Percentiles rank a stretch among this genome's conserved stretches.
phyloP scores from a whole-genome alignment of 2,113 vertebrate genomes.

The human (Homo sapiens) region GRCh38 chr7:22317001-22317500 shows the following conservation, averaged over 20 bases:
- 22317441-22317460: no score
- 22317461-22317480: no score
- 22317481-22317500: no score
- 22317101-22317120: neutral
- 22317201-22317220: neutral
- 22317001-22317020: neutral
- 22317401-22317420: no score
- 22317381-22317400: no score
- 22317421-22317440: no score
- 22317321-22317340: no score
- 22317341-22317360: no score
- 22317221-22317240: neutral
- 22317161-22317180: neutral
- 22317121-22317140: neutral
- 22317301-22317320: no score
- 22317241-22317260: neutral
- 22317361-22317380: no score
- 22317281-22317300: no score
- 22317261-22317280: no score
- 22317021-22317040: neutral
- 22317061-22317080: neutral
- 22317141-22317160: neutral
- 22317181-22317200: neutral
- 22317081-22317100: neutral
- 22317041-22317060: neutral